phyloP scores from a whole-genome alignment of 2,888 invertebrate genomes.

The Caenorhabditis angaria region DNA sequence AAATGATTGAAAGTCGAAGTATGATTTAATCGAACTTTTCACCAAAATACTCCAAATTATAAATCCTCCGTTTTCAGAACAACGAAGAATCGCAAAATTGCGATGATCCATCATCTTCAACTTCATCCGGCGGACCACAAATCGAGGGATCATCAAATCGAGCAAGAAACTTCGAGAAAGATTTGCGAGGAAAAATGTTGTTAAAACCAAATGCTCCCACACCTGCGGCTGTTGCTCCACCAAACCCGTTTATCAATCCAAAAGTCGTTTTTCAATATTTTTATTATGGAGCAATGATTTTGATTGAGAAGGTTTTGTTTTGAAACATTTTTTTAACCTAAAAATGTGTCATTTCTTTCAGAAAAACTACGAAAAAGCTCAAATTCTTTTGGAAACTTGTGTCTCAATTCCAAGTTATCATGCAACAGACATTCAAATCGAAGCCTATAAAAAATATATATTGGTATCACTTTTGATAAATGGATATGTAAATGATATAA shows the following conservation, averaged over 20 bases:
- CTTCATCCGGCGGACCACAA: neutral
- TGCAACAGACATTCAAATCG: slow-evolving; percentile 28
- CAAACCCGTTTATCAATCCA: slow-evolving; percentile 9
- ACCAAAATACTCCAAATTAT: too few species aligned
- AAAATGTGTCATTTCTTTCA: slow-evolving; percentile 12
- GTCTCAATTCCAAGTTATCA: slow-evolving; percentile 21
- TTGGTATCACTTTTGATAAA: slow-evolving; percentile 32
- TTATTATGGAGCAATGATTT: slow-evolving; percentile 44
- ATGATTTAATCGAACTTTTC: too few species aligned
- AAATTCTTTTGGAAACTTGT: slow-evolving; percentile 31
- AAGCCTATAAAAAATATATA: slow-evolving; percentile 45
- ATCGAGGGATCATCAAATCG: neutral
- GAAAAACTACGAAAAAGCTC: slow-evolving; percentile 30
- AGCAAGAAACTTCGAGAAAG: neutral
- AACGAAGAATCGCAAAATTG: neutral
- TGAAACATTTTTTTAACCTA: neutral
- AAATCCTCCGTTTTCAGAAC: slow-evolving; percentile 6
- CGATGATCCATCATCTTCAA: slow-evolving; percentile 14
- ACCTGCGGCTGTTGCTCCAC: too few species aligned
- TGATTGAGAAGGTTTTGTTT: slow-evolving; percentile 28
- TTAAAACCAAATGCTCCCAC: neutral
- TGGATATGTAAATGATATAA: slow-evolving; percentile 13
- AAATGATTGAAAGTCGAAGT: too few species aligned
- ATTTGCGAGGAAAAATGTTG: neutral
- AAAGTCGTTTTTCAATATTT: slow-evolving; percentile 47